phyloP scores from a whole-genome alignment of 53 echinoderm and acorn worm species.

The Holothuria leucospilota region DNA sequence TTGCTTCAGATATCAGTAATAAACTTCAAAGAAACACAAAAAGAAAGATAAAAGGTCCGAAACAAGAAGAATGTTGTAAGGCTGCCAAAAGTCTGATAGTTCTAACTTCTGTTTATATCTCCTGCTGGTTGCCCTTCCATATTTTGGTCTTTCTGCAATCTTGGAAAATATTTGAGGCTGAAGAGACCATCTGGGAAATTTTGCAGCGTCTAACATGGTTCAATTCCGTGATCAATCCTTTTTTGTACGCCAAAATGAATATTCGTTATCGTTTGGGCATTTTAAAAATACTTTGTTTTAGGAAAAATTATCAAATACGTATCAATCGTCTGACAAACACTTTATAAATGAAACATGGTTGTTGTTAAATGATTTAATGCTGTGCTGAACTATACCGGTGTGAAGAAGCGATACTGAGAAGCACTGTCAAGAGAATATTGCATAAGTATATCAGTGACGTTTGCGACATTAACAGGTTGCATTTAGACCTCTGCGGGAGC shows the following conservation, averaged over 20 bases:
- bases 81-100: conserved; percentile 63
- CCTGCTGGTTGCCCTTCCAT: conserved; percentile 66
- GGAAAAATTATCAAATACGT: not conserved
- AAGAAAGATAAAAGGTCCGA: too few species aligned
- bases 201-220: conserved; percentile 72
- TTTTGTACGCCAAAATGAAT: conserved; percentile 71
- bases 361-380: too few species aligned
- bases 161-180: not conserved
- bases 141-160: conserved; percentile 23
- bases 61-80: conserved; percentile 4
- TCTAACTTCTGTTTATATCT: conserved; percentile 60
- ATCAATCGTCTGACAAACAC: not conserved
- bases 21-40: too few species aligned
- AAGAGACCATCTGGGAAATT: conserved; percentile 51
- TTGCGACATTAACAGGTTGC: too few species aligned
- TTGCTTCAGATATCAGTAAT: too few species aligned
- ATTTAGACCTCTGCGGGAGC: too few species aligned
- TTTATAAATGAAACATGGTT: not conserved
- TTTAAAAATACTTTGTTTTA: conserved; percentile 48
- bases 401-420: too few species aligned
- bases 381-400: too few species aligned
- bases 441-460: too few species aligned
- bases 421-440: too few species aligned
- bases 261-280: conserved; percentile 64
- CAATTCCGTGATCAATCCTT: conserved; percentile 78